Evolutionary conservation across 2,113 vertebrate genomes (phyloP).

Genomic region (Gymnogyps californianus): DNA sequence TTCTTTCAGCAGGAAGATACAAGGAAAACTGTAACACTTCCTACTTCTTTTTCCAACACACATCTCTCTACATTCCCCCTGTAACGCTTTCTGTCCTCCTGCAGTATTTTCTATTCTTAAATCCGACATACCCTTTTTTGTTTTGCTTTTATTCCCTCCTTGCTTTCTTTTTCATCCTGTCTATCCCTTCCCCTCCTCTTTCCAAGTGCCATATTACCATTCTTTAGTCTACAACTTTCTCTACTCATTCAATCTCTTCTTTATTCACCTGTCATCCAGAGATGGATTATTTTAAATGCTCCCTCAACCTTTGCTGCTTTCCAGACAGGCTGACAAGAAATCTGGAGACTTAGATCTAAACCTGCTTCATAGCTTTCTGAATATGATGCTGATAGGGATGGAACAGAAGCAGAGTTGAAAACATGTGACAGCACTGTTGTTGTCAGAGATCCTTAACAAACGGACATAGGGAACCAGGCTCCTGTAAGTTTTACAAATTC

Average conservation of each 20-base stretch:
- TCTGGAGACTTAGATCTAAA: slow-evolving; percentile 27
- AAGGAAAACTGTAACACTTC: background rate
- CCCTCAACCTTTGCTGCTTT: slow-evolving; percentile 28
- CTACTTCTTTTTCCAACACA: background rate
- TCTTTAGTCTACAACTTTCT: background rate
- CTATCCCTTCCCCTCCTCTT: background rate
- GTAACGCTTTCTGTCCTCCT: background rate
- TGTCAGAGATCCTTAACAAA: background rate
- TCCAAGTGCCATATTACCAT: background rate
- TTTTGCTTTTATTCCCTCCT: background rate
- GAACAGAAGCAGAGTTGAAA: background rate
- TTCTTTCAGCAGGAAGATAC: background rate
- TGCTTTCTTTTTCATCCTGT: background rate
- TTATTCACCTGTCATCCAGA: slow-evolving; percentile 41
- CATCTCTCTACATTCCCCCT: background rate
- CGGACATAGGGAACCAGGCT: background rate
- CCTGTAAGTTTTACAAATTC: background rate
- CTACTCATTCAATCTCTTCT: background rate
- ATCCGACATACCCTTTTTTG: background rate
- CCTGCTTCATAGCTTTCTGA: slow-evolving; percentile 15
- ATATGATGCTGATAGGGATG: background rate
- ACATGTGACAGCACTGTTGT: background rate
- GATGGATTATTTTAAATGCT: slow-evolving; percentile 56
- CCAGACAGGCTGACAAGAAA: slow-evolving; percentile 42
- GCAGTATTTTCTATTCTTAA: background rate